Evolutionary conservation across 2,797 vertebrate genomes (phyloP), one percentile per base, ranked within the genome.

Genomic region (Triplophysa yarkandensis): DNA sequence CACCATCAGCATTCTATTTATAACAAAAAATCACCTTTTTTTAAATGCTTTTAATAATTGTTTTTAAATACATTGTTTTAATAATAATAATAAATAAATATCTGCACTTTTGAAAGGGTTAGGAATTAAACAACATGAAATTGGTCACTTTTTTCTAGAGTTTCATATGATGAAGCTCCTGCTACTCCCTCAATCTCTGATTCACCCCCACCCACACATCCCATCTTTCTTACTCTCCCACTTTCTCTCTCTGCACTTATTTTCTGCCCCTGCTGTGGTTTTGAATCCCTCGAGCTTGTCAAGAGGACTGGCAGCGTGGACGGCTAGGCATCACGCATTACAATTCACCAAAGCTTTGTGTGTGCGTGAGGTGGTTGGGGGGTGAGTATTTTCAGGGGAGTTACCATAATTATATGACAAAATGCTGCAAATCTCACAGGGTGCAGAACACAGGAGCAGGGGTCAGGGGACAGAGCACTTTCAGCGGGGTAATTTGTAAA

Each of bases 351-450:
- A 88, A 88, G 91, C 89, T 88, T 91, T 93, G 91, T 91, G 78
- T 71, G 76, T 64, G 76, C 25, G 63, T 39, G 67, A 10, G 52
- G 36, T 2, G 54, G 72, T 46, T 21, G 11, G 54, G 79, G 46
- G 90, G 91, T 68, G 91, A 89, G 93, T 95, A 94, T 93, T 96
- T 97, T 95, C 95, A 95, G 93, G 94, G 95, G 95, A 96, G 96
- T 97, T 97, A 94, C 94, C 94, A 95, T 98, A 97, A 98, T 98
- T 97, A 98, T 96, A 95, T 95, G 95, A 98, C 95, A 98, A 98
- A 96, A 96, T 92, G 93, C 93, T 91, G 94, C 90, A 93, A 95
- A 96, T 96, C 95, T 96, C 93, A 92, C 90, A 90, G 94, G 91
- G 92, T 95, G 93, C 93, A 92, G 94, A 96, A 94, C 93, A 94